phyloP scores from a whole-genome alignment of 1,140 invertebrate species.

The Orius insidiosus region DNA sequence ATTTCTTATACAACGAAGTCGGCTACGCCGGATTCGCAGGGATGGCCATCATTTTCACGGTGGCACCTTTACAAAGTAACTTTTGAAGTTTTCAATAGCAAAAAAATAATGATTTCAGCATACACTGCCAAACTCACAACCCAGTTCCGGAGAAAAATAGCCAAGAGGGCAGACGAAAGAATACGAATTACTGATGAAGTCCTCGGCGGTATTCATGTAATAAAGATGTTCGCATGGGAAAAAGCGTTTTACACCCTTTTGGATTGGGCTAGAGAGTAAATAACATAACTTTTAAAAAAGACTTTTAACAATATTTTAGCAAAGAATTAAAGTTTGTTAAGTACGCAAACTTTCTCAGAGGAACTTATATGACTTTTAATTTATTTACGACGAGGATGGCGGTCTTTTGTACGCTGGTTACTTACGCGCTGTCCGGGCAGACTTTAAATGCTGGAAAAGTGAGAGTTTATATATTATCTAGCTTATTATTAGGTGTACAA shows the following conservation, averaged over 20 bases:
- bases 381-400: slow-evolving; percentile 25
- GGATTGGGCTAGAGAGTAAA: slow-evolving; percentile 37
- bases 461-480: too few species aligned
- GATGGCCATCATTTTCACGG: slow-evolving; percentile 43
- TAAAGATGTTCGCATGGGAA: slow-evolving; percentile 73
- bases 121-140: slow-evolving; percentile 48
- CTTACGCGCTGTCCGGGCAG: slow-evolving; percentile 8
- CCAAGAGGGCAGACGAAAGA: slow-evolving; percentile 51
- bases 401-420: slow-evolving; percentile 9
- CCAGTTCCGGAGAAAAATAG: slow-evolving; percentile 40
- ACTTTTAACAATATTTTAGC: slow-evolving; percentile 22
- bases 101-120: slow-evolving; percentile 24
- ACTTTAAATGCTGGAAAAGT: slow-evolving; percentile 7
- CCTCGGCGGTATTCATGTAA: slow-evolving; percentile 49
- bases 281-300: slow-evolving; percentile 13
- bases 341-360: slow-evolving; percentile 48
- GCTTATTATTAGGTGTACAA: too few species aligned
- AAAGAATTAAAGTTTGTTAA: slow-evolving; percentile 40
- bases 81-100: too few species aligned
- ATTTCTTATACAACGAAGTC: slow-evolving; percentile 43
- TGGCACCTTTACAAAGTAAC: slow-evolving; percentile 54
- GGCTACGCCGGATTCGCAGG: slow-evolving; percentile 49
- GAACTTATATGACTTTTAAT: slow-evolving; percentile 53
- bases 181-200: slow-evolving; percentile 66
- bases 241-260: slow-evolving; percentile 46